Evolutionary conservation across 2,888 invertebrate species (phyloP).

Genomic region (Punctoribates punctum): DNA sequence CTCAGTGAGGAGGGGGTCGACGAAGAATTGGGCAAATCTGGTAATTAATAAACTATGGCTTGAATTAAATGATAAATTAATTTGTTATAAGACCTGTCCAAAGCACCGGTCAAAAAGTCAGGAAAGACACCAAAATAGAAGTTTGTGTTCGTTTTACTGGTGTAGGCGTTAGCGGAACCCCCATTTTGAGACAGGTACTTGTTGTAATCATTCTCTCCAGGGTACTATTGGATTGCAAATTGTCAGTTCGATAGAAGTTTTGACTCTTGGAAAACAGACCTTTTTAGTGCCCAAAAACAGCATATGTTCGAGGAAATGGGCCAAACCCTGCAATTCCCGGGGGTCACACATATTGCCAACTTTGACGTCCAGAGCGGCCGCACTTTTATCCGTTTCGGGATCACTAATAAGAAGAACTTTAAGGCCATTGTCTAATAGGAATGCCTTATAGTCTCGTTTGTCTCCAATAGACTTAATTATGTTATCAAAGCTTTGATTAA

Average conservation of each 20-base stretch:
- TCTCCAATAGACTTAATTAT: constrained; percentile 75
- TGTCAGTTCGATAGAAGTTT: constrained; percentile 47
- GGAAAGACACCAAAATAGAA: constrained; percentile 91
- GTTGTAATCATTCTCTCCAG: constrained; percentile 83
- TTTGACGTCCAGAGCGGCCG: constrained; percentile 85
- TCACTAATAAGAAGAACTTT: constrained; percentile 88
- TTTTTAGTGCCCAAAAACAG: constrained; percentile 92
- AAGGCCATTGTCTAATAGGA: constrained; percentile 76
- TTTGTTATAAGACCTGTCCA: constrained; percentile 70
- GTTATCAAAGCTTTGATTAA: constrained; percentile 48
- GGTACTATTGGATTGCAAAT: constrained; percentile 57
- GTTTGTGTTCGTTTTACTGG: constrained; percentile 82
- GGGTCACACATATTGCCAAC: constrained; percentile 91
- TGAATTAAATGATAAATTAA: neutral
- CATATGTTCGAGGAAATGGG: constrained; percentile 99
- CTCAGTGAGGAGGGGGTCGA: constrained; percentile 85
- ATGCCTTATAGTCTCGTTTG: constrained; percentile 76
- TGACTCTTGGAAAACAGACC: constrained; percentile 49
- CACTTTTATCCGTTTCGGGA: constrained; percentile 82
- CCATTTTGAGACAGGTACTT: constrained; percentile 86
- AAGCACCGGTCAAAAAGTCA: constrained; percentile 68
- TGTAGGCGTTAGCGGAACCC: constrained; percentile 88
- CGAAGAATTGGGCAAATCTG: constrained; percentile 95
- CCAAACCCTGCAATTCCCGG: constrained; percentile 79
- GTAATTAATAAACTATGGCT: neutral